Conservation (phyloP, 2,113 vertebrate genomes). For the Dasyprocta punctata region DNA sequence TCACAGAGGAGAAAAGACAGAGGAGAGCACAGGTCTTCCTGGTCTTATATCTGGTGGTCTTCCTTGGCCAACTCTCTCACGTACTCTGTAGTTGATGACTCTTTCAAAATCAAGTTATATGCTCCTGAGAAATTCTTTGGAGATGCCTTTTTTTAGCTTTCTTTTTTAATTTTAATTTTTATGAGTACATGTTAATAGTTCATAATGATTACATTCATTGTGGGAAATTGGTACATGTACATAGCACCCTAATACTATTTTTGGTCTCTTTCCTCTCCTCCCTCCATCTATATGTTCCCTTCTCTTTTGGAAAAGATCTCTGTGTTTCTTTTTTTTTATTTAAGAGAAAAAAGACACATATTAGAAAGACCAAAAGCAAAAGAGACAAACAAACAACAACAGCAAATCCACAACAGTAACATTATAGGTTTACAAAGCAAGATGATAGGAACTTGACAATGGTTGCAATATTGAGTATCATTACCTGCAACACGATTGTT, state of each 20-base stretch:
- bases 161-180: background rate
- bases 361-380: too few relatives aligned
- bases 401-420: too few relatives aligned
- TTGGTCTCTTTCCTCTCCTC: background rate
- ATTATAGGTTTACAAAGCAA: too few relatives aligned
- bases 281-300: too few relatives aligned
- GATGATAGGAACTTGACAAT: too few relatives aligned
- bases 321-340: background rate
- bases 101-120: background rate
- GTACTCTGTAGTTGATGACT: background rate
- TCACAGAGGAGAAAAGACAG: background rate
- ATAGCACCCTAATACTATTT: background rate
- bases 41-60: background rate
- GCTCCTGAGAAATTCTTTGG: background rate
- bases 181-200: background rate
- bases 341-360: too few relatives aligned
- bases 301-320: background rate
- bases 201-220: background rate
- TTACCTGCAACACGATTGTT: too few relatives aligned
- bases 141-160: background rate
- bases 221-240: background rate
- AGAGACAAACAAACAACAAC: too few relatives aligned
- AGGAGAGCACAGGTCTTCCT: too few relatives aligned
- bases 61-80: background rate
- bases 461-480: too few relatives aligned